Conservation (phyloP, 2,797 vertebrate genomes). For the Vespertilio murinus region DNA sequence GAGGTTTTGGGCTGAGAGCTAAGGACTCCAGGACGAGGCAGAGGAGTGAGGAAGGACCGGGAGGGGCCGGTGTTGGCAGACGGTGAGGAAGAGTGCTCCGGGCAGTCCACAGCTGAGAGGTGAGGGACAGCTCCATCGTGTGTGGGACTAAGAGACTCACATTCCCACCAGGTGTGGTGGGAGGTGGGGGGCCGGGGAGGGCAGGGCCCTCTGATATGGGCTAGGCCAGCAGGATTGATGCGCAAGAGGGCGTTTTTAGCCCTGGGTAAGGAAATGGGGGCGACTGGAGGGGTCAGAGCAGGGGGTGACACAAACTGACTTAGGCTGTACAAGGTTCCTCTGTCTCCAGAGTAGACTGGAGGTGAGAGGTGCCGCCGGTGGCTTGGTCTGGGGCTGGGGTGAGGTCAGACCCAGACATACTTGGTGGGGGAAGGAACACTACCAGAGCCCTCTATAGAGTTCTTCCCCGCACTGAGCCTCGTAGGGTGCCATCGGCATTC, state of each 20-base stretch:
- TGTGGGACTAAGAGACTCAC: neutral
- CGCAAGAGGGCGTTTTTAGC: neutral
- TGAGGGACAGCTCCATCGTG: neutral
- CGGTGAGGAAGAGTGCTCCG: neutral
- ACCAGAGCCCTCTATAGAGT: neutral
- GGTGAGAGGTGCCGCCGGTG: neutral
- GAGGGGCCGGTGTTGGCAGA: neutral
- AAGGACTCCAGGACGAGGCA: neutral
- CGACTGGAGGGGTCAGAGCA: neutral
- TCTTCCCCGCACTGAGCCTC: neutral
- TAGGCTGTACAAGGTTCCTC: neutral
- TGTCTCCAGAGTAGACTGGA: neutral
- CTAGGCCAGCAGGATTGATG: neutral
- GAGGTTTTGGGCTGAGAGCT: neutral
- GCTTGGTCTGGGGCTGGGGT: neutral
- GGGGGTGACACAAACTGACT: neutral
- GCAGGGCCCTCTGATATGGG: neutral
- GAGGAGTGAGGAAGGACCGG: neutral
- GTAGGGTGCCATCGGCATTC: neutral
- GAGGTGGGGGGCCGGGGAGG: accelerated
- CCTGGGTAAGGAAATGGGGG: neutral
- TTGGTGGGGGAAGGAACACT: neutral
- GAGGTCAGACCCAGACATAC: neutral
- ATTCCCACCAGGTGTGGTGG: neutral
- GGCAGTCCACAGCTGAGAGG: neutral